Percentiles rank a stretch among this genome's conserved stretches.
These are phyloP conservation scores for Carettochelys insculpta DNA, from an alignment of 2,113 vertebrate genomes.

Conservation along the genomic window DNA sequence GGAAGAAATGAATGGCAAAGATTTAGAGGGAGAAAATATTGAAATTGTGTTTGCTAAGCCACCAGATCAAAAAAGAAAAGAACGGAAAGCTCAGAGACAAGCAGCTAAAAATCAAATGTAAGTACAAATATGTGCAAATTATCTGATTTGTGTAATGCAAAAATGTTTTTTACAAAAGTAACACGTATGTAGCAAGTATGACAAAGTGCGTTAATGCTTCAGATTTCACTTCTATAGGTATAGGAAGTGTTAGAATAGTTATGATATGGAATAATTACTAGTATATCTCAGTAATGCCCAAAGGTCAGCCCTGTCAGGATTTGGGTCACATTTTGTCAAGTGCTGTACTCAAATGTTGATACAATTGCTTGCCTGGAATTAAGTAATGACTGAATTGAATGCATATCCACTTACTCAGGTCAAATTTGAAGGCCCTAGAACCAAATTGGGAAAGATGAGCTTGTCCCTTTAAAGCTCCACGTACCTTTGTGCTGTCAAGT, in stretches of 20 bases:
- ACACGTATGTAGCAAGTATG: neutral
- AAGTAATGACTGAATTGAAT: neutral
- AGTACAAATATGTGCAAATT: slow-evolving; percentile 73
- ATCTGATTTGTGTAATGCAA: slow-evolving; percentile 13
- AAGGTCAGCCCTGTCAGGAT: neutral
- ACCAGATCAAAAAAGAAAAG: slow-evolving; percentile 98
- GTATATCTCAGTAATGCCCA: neutral
- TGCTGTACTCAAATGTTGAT: neutral
- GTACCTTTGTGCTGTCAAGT: rapidly evolving
- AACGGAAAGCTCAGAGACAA: slow-evolving; percentile 97
- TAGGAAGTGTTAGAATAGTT: neutral
- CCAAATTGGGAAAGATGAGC: neutral
- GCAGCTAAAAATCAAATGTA: slow-evolving; percentile 96
- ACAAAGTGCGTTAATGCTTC: neutral
- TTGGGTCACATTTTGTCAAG: neutral
- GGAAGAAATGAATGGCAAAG: slow-evolving; percentile 97
- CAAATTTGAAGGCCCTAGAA: neutral
- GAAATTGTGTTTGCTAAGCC: slow-evolving; percentile 99
- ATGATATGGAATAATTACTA: neutral
- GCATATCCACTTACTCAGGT: neutral
- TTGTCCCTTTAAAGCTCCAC: neutral
- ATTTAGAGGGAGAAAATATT: slow-evolving; percentile 95
- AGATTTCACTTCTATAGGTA: slow-evolving; percentile 10
- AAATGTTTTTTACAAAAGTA: neutral
- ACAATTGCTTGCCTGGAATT: neutral